These are phyloP conservation scores for Nibea coibor DNA, from an alignment of 2,113 vertebrate genomes.

Conservation along the genomic window DNA sequence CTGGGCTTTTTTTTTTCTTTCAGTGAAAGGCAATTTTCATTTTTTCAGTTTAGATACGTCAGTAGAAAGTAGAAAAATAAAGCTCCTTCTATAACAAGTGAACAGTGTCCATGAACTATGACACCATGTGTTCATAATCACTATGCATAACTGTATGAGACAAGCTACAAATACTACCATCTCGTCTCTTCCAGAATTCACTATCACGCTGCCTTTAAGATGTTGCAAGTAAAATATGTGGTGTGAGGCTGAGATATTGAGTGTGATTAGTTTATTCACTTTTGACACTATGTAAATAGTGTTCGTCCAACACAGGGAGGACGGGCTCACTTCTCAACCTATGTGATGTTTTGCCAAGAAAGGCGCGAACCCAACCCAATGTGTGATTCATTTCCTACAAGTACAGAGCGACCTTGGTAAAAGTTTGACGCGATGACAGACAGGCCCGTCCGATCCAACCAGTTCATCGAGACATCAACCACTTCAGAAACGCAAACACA, in stretches of 20 bases:
- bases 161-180: background rate
- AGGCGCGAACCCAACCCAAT: slow-evolving; percentile 32
- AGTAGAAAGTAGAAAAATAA: background rate
- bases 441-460: slow-evolving; percentile 33
- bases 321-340: background rate
- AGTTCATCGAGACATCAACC: slow-evolving; percentile 43
- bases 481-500: slow-evolving; percentile 31
- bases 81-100: background rate
- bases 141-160: background rate
- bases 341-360: slow-evolving; percentile 4
- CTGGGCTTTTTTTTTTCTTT: background rate
- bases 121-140: background rate
- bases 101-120: background rate
- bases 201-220: background rate
- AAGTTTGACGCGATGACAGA: slow-evolving; percentile 34
- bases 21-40: background rate
- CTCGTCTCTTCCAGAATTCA: background rate
- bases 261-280: slow-evolving; percentile 33
- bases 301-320: slow-evolving; percentile 19
- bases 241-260: slow-evolving; percentile 13
- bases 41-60: background rate
- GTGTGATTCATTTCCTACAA: slow-evolving; percentile 30
- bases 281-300: slow-evolving; percentile 42
- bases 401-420: slow-evolving; percentile 14
- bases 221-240: background rate